These are phyloP conservation scores for Chrysomallon squamiferum DNA, from an alignment of 1,140 invertebrate species.

Conservation along the genomic window DNA sequence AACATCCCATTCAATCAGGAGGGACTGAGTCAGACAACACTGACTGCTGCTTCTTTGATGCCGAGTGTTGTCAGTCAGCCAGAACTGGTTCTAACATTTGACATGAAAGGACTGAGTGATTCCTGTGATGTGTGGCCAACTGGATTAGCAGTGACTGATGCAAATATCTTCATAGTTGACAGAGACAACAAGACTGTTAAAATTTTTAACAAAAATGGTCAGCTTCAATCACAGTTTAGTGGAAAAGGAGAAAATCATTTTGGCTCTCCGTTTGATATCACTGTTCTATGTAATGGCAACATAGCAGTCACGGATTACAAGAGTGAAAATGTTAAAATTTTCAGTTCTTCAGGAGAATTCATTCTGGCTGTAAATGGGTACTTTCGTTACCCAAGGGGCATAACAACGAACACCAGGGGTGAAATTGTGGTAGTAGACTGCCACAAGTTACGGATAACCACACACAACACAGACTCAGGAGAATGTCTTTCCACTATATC, in stretches of 20 bases:
- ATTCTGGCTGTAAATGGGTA: conserved; percentile 36
- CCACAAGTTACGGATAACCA: conserved; percentile 33
- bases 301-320: conserved; percentile 56
- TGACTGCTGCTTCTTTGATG: conserved; percentile 34
- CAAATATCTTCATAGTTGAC: conserved; percentile 45
- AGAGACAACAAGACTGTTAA: conserved; percentile 57
- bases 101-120: conserved; percentile 28
- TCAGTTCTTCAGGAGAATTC: conserved; percentile 36
- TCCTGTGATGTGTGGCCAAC: conserved; percentile 54
- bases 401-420: conserved; percentile 46
- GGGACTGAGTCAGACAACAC: conserved; percentile 13
- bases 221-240: conserved; percentile 29
- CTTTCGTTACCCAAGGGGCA: conserved; percentile 55
- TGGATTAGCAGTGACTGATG: conserved; percentile 36
- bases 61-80: conserved; percentile 34
- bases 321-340: conserved; percentile 52
- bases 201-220: conserved; percentile 36
- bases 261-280: conserved; percentile 49
- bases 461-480: conserved; percentile 45
- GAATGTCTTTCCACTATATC: conserved; percentile 37
- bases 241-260: conserved; percentile 38
- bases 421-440: conserved; percentile 56
- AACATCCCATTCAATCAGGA: conserved; percentile 29
- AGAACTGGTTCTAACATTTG: conserved; percentile 29
- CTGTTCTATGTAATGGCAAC: conserved; percentile 46